A percentile compares a stretch with the other conserved stretches of the same genome.
phyloP scores from a whole-genome alignment of 2,888 invertebrate genomes.

The Aphidoletes aphidimyza region DNA sequence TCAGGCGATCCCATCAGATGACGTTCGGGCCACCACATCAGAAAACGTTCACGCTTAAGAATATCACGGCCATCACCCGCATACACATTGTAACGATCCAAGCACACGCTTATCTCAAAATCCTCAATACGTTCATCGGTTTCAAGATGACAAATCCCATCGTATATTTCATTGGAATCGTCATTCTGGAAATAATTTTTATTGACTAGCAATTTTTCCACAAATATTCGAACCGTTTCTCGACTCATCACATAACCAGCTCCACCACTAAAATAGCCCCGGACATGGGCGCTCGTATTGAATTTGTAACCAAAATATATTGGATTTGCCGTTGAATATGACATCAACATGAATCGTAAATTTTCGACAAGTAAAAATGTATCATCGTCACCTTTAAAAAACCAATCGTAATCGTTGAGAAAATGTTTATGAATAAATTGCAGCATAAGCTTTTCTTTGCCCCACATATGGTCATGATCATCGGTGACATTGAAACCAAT shows the following conservation, averaged over 20 bases:
- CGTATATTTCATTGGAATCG: conserved; percentile 76
- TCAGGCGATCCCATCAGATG: conserved; percentile 73
- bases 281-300: neutral
- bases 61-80: conserved; percentile 88
- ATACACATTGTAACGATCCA: conserved; percentile 83
- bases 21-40: conserved; percentile 89
- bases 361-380: conserved; percentile 92
- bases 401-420: conserved; percentile 87
- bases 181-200: neutral
- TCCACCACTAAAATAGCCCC: conserved; percentile 82
- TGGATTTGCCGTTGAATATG: conserved; percentile 75
- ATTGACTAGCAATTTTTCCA: conserved; percentile 73
- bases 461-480: conserved; percentile 88
- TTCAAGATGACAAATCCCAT: conserved; percentile 68
- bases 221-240: conserved; percentile 78
- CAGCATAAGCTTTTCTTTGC: conserved; percentile 90
- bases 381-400: conserved; percentile 94
- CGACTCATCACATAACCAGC: conserved; percentile 88
- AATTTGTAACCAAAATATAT: conserved; percentile 85
- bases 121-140: neutral
- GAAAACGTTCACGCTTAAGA: conserved; percentile 84
- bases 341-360: conserved; percentile 83
- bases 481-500: conserved; percentile 82
- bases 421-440: conserved; percentile 83
- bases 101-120: neutral